A percentile compares a stretch with the other conserved stretches of the same genome.
Conservation (phyloP, 2,113 vertebrate genomes). For the Aphyosemion australe region DNA sequence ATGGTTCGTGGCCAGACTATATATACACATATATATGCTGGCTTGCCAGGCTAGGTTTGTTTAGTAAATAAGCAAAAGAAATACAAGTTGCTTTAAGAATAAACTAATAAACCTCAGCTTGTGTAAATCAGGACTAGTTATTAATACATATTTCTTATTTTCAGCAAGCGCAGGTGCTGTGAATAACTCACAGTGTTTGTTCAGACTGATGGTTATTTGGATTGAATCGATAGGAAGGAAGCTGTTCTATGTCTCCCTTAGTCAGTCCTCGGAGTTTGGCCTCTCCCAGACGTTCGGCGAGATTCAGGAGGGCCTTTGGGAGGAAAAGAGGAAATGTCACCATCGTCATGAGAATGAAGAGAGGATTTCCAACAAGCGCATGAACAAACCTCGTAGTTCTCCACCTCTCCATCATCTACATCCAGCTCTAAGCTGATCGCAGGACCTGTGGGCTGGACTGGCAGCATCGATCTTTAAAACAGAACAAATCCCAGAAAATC, state of each 20-base stretch:
- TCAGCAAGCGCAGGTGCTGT: background rate
- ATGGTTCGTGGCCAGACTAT: too few relatives aligned
- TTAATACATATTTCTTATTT: too few relatives aligned
- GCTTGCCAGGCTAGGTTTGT: too few relatives aligned
- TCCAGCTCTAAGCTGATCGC: constrained; percentile 97
- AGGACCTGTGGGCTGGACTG: constrained; percentile 95
- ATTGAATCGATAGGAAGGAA: constrained; percentile 98
- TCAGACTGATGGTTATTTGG: constrained; percentile 98
- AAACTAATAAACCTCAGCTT: too few relatives aligned
- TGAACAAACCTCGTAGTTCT: constrained; percentile 92
- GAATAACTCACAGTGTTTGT: constrained; percentile 92
- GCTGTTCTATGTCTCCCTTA: constrained; percentile 97
- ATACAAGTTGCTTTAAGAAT: too few relatives aligned
- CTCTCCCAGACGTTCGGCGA: constrained; percentile 95
- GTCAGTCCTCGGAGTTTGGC: constrained; percentile 95
- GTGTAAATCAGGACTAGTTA: too few relatives aligned
- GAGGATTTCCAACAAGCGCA: background rate
- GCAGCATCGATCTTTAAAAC: constrained; percentile 91
- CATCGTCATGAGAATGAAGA: background rate
- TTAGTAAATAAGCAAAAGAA: too few relatives aligned
- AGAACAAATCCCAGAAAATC: constrained; percentile 23
- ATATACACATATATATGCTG: too few relatives aligned
- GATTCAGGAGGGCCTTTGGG: constrained; percentile 90
- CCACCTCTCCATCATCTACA: constrained; percentile 98
- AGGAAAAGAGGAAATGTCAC: background rate